These are phyloP conservation scores for Noctua janthina DNA, from an alignment of 2,888 invertebrate genomes.

Conservation along the genomic window DNA sequence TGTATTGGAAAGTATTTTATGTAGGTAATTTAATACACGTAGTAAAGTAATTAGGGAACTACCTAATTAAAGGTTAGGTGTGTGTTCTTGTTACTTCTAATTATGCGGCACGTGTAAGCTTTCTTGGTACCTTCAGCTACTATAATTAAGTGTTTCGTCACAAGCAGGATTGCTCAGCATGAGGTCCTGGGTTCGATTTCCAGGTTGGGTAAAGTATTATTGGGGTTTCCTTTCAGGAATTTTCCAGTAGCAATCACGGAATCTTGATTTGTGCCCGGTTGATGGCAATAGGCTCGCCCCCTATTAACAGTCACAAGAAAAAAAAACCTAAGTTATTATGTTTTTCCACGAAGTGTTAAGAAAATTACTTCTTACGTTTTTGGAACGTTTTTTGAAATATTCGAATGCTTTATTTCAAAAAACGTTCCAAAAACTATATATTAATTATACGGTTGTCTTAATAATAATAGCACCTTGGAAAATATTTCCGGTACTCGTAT, in stretches of 20 bases:
- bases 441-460: too few species aligned
- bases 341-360: not conserved
- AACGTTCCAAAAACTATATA: too few species aligned
- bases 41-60: constrained; percentile 17
- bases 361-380: not conserved
- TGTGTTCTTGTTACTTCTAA: not conserved
- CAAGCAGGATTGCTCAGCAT: too few species aligned
- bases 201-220: too few species aligned
- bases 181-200: too few species aligned
- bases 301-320: not conserved
- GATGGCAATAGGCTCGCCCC: too few species aligned
- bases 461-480: not conserved
- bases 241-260: too few species aligned
- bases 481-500: not conserved
- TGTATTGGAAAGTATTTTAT: constrained; percentile 4
- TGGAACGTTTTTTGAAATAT: not conserved
- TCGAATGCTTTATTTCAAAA: too few species aligned
- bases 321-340: not conserved
- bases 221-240: too few species aligned
- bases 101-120: not conserved
- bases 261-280: too few species aligned
- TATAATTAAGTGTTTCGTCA: not conserved
- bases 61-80: not conserved
- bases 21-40: not conserved
- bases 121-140: not conserved